Evolutionary conservation across 1,140 invertebrate species (phyloP).

Genomic region (Plutomurus gul): DNA sequence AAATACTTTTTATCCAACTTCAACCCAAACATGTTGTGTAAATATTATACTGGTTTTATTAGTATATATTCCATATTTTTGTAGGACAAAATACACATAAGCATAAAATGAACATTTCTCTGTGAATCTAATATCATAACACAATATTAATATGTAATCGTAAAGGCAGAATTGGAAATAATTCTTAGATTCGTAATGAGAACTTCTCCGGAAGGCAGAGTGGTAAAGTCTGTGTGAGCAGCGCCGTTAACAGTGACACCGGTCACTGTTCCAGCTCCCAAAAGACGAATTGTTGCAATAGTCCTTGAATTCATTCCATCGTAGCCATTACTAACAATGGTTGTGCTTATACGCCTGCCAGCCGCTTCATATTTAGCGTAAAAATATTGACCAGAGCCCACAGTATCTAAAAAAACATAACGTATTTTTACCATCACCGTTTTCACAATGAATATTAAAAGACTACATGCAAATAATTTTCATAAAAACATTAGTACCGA

Average conservation of each 20-base stretch:
- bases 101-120: no score
- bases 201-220: slow-evolving; percentile 25
- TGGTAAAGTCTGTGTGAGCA: neutral
- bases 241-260: slow-evolving; percentile 32
- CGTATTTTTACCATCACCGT: neutral
- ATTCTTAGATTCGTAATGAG: slow-evolving; percentile 7
- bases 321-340: slow-evolving; percentile 20
- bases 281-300: neutral
- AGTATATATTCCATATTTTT: no score
- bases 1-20: no score
- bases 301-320: neutral
- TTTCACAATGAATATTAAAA: neutral
- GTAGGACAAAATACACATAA: no score
- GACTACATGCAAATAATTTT: neutral
- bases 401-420: slow-evolving; percentile 19
- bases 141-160: neutral
- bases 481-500: slow-evolving; percentile 65
- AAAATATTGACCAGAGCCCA: neutral
- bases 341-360: neutral
- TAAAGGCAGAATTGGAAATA: neutral
- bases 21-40: no score
- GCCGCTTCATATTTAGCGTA: neutral
- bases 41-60: no score
- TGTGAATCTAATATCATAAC: no score
- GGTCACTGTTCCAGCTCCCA: neutral